phyloP scores from a whole-genome alignment of 2,797 vertebrate species.

The Microcaecilia unicolor region DNA sequence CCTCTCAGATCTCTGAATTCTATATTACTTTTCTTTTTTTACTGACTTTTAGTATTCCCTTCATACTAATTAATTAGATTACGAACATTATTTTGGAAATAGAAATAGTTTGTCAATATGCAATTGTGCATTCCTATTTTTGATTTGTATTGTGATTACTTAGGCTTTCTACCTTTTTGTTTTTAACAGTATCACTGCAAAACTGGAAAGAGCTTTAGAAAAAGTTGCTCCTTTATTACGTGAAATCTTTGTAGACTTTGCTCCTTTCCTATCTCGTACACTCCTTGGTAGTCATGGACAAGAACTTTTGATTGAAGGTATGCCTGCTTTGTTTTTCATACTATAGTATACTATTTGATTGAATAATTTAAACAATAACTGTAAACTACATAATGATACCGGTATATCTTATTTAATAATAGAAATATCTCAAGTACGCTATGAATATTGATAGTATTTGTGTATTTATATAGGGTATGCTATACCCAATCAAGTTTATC shows the following conservation, averaged over 20 bases:
- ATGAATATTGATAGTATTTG: too few species aligned
- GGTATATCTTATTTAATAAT: neutral
- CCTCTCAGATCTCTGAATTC: too few species aligned
- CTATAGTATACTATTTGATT: neutral
- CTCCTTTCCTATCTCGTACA: constrained; percentile 91
- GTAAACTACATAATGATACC: neutral
- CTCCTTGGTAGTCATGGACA: constrained; percentile 97
- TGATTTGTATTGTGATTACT: too few species aligned
- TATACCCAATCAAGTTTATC: too few species aligned
- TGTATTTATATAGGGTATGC: too few species aligned
- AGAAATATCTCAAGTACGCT: too few species aligned
- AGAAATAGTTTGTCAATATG: neutral
- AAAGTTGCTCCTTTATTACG: constrained; percentile 94
- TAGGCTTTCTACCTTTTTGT: constrained; percentile 14
- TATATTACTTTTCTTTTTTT: too few species aligned
- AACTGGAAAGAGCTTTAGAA: constrained; percentile 94
- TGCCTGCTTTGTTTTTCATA: constrained; percentile 11
- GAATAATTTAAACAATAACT: neutral
- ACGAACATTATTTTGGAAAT: neutral
- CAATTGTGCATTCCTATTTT: too few species aligned
- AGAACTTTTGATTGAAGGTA: constrained; percentile 98
- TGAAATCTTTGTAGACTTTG: constrained; percentile 98
- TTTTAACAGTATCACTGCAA: constrained; percentile 86
- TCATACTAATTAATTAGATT: too few species aligned
- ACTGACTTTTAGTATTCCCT: too few species aligned